These are phyloP conservation scores for Alethe castanea DNA, from an alignment of 2,113 vertebrate genomes.

Conservation along the genomic window DNA sequence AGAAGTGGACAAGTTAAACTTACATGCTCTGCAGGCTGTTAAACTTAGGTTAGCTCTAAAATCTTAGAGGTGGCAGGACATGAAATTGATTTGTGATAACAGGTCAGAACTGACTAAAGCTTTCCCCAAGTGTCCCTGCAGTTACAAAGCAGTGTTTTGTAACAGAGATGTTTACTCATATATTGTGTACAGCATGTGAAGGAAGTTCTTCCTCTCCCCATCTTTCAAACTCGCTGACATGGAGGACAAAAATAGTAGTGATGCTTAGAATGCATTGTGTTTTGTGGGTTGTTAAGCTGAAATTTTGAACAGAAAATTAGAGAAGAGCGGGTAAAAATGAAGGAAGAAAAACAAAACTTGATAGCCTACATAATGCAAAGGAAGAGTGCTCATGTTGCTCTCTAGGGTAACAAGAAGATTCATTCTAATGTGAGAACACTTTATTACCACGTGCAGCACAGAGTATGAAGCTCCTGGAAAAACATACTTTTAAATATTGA, in stretches of 20 bases:
- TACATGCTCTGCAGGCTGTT: not conserved
- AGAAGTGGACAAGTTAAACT: not conserved
- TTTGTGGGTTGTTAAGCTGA: not conserved
- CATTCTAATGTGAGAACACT: not conserved
- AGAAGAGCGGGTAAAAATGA: not conserved
- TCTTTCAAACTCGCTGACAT: not conserved
- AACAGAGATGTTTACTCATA: not conserved
- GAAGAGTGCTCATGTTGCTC: not conserved
- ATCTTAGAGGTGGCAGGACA: not conserved
- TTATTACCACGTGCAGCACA: not conserved
- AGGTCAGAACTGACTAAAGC: not conserved
- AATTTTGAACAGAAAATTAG: not conserved
- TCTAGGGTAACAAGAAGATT: not conserved
- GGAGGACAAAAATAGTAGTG: not conserved
- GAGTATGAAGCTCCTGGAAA: not conserved
- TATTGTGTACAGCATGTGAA: not conserved
- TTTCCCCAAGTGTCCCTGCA: not conserved
- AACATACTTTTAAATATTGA: not conserved
- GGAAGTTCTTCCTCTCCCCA: not conserved
- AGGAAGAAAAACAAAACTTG: not conserved
- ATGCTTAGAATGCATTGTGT: not conserved
- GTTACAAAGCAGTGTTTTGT: not conserved
- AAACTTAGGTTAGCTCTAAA: not conserved
- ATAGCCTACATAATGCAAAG: not conserved
- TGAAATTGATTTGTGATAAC: not conserved